Conservation (phyloP, 2,888 invertebrate species). For the Acleris cristana region DNA sequence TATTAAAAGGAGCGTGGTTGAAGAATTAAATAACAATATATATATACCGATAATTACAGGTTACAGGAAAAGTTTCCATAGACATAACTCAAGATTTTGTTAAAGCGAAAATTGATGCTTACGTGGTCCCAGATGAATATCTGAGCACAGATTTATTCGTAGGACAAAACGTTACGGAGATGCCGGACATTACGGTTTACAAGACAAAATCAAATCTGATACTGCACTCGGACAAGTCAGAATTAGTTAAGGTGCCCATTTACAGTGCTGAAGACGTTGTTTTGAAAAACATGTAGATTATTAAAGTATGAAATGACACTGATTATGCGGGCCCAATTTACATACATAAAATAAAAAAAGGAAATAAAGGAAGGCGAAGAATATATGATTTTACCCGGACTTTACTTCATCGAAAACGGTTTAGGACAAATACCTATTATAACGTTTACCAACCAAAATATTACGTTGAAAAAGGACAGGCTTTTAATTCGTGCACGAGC, state of each 20-base stretch:
- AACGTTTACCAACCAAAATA: neutral
- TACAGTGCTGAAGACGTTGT: neutral
- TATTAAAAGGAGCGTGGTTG: constrained; percentile 11
- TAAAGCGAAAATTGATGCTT: constrained; percentile 21
- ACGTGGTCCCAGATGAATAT: constrained; percentile 24
- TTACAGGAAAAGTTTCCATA: constrained; percentile 17
- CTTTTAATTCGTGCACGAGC: constrained; percentile 3
- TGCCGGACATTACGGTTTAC: constrained; percentile 22
- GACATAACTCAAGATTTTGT: constrained; percentile 27
- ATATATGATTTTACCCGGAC: constrained; percentile 4
- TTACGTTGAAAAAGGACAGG: neutral
- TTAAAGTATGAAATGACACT: neutral
- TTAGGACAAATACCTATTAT: neutral
- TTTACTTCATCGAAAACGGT: constrained; percentile 1
- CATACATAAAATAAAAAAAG: constrained; percentile 2
- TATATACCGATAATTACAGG: constrained; percentile 32
- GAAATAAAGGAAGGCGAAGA: constrained; percentile 2
- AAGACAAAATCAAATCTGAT: constrained; percentile 19
- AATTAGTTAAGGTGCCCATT: constrained; percentile 5
- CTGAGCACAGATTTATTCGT: constrained; percentile 30
- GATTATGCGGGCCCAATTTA: constrained; percentile 6
- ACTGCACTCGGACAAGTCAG: constrained; percentile 14
- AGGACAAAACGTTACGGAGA: constrained; percentile 33
- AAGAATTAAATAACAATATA: constrained; percentile 5
- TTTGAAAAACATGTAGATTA: neutral